These are phyloP conservation scores for Ceyx erithaca DNA, from an alignment of 2,797 vertebrate species.

Conservation along the genomic window DNA sequence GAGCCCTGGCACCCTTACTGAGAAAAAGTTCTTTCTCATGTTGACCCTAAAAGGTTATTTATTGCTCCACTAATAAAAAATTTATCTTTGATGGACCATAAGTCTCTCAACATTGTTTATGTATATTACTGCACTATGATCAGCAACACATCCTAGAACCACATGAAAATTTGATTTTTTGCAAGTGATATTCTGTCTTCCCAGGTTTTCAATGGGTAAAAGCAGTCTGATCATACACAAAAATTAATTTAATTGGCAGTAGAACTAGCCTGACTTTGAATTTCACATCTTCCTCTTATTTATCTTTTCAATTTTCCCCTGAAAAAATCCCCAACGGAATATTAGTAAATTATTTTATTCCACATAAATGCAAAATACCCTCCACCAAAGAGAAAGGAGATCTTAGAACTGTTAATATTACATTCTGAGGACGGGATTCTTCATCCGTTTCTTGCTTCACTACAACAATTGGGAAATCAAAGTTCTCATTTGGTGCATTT, in stretches of 20 bases:
- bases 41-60: not conserved
- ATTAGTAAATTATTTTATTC: not conserved
- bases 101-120: not conserved
- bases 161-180: not conserved
- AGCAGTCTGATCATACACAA: not conserved
- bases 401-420: conserved; percentile 20
- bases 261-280: not conserved
- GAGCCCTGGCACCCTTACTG: too few species aligned
- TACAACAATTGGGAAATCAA: conserved; percentile 82
- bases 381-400: not conserved
- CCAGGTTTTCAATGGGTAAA: not conserved
- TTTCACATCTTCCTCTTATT: not conserved
- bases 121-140: not conserved
- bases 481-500: conserved; percentile 71
- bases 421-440: conserved; percentile 72
- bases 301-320: not conserved
- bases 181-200: not conserved
- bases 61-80: not conserved
- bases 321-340: not conserved
- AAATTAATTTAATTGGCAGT: not conserved
- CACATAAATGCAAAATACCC: not conserved
- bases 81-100: not conserved
- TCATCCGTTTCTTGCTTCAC: conserved; percentile 82
- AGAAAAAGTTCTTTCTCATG: too few species aligned
- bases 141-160: not conserved